Base-by-base conservation (phyloP, 2,113 vertebrate genomes). In the Heterocephalus glaber region DNA sequence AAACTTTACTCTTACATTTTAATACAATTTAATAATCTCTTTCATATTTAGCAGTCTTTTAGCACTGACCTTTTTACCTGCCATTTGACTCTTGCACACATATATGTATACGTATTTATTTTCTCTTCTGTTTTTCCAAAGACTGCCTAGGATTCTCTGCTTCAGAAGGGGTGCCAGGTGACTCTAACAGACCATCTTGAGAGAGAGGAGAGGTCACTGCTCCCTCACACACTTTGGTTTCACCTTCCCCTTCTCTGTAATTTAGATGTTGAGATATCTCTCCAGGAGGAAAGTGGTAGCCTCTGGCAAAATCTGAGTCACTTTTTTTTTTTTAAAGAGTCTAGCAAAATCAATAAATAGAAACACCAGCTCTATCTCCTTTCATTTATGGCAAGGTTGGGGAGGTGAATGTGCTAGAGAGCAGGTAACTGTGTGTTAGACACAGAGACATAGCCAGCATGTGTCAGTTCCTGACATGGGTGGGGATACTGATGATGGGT, bases 21-120 rank as follows among this genome's bases (percentile, higher is more conserved):
- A 88, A 20, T 38, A 38, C 44, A 92, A 28, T 10, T 88, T 84
- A 38, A 47, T 90, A 49, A 49, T 96, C n/a, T 92, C 44, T 61
- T 86, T 92, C 7, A 47, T 94, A 79, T 44, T 81, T 63, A 94
- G 54, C 68, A 38, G 49, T 90, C 17, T 94, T 14, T 91, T 93
- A 52, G 26, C 66, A 44, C 74, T 86, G 38, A 90, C 12, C 38
- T 89, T 94, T 87, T 77, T 81, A 44, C 38, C 72, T 66, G 2
- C 28, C 63, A 22, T 79, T 92, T 26, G 72, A 24, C 44, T 92
- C 8, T 96, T 89, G 4, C 30, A 7, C 14, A 10, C 11, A 44
- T 44, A 24, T 72, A 44, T 76, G 26, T 26, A 44, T 44, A 26
- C 44, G 41, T 72, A 28, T 44, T 47, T 76, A 47, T 14, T 28